phyloP scores from a whole-genome alignment of 2,888 invertebrate species.

The Chrysolina oricalcia region DNA sequence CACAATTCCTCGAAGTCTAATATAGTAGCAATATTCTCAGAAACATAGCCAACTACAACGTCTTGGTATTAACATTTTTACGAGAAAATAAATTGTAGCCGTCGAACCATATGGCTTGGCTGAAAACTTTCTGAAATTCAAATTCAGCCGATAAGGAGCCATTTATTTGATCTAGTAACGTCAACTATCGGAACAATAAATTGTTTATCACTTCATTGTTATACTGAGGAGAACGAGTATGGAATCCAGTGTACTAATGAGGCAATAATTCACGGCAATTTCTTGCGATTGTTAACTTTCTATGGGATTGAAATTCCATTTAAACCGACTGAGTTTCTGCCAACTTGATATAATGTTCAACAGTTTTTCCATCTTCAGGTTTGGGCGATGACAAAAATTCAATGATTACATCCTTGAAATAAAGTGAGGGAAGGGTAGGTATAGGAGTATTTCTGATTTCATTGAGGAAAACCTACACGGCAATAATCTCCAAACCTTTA shows the following conservation, averaged over 20 bases:
- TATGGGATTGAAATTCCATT: neutral
- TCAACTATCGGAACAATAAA: slow-evolving; percentile 21
- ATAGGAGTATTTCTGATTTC: too few species aligned
- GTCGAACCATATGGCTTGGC: slow-evolving; percentile 32
- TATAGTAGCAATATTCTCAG: neutral
- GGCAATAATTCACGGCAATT: slow-evolving; percentile 11
- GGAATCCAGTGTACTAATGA: slow-evolving; percentile 15
- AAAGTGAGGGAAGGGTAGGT: too few species aligned
- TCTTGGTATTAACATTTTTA: slow-evolving; percentile 42
- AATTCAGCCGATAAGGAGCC: slow-evolving; percentile 31
- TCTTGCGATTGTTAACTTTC: slow-evolving; percentile 1
- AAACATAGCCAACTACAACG: slow-evolving; percentile 11
- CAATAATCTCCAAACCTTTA: too few species aligned
- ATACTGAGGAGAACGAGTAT: neutral
- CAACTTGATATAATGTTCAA: too few species aligned
- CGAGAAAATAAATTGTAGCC: slow-evolving; percentile 37
- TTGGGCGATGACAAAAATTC: too few species aligned
- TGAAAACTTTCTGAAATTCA: slow-evolving; percentile 42
- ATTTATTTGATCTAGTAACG: slow-evolving; percentile 26
- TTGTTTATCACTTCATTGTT: slow-evolving; percentile 24
- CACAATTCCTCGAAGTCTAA: slow-evolving; percentile 5
- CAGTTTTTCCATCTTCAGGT: too few species aligned
- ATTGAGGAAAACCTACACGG: too few species aligned
- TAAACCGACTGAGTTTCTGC: neutral
- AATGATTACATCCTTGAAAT: too few species aligned